Evolutionary conservation across 2,113 vertebrate genomes (phyloP).

Genomic region (Elachura formosa): DNA sequence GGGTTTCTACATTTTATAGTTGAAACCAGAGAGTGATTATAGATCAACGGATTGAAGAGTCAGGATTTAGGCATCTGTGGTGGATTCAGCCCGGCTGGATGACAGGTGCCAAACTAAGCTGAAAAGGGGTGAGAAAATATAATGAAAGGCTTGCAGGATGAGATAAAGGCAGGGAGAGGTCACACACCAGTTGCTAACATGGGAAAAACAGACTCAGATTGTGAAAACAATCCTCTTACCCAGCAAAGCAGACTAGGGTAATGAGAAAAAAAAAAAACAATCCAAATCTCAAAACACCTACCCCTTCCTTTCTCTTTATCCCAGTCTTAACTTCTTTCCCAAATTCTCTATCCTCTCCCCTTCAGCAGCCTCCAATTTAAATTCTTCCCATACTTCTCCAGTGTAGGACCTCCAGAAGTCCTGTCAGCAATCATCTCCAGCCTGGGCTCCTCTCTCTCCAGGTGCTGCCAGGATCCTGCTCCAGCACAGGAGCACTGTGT

Average conservation of each 20-base stretch:
- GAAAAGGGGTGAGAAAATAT: background rate
- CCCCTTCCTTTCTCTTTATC: accelerated
- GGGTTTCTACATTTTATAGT: background rate
- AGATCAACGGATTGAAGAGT: background rate
- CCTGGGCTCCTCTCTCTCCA: background rate
- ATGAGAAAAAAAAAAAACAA: background rate
- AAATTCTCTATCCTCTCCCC: background rate
- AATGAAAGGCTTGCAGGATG: background rate
- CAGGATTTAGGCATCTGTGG: background rate
- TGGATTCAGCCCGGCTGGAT: background rate
- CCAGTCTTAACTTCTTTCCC: background rate
- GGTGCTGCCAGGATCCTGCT: background rate
- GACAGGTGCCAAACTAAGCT: background rate
- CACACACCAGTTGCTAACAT: background rate
- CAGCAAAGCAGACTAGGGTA: background rate
- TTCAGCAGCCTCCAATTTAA: accelerated
- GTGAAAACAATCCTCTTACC: background rate
- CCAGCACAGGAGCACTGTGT: background rate
- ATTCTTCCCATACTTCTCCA: background rate
- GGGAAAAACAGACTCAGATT: background rate
- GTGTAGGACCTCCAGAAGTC: accelerated
- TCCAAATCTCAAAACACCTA: background rate
- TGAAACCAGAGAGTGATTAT: background rate
- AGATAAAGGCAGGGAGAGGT: background rate
- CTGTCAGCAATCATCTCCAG: no score